These are phyloP conservation scores for Leptoteleia sp. DNA, from an alignment of 1,140 invertebrate genomes.

Conservation along the genomic window DNA sequence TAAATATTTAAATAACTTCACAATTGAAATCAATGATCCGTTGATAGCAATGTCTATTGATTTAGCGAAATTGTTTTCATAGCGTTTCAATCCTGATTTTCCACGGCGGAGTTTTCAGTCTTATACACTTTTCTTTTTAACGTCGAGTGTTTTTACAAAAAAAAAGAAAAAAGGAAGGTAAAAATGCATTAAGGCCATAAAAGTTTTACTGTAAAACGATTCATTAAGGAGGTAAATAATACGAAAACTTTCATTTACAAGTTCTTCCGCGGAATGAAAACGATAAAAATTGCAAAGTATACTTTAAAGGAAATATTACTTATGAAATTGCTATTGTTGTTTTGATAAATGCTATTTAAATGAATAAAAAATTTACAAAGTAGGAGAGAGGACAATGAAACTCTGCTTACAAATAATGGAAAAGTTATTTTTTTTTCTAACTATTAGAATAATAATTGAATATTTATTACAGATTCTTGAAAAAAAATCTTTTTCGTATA, in stretches of 20 bases:
- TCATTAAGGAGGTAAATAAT: slow-evolving; percentile 53
- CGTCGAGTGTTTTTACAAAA: slow-evolving; percentile 18
- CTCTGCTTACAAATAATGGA: too few species aligned
- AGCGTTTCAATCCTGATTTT: slow-evolving; percentile 22
- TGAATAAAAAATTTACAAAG: slow-evolving; percentile 13
- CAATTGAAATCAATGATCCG: too few species aligned
- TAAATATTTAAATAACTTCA: too few species aligned
- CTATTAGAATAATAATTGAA: too few species aligned
- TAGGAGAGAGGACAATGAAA: too few species aligned
- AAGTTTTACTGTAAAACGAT: slow-evolving; percentile 50
- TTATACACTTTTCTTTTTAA: slow-evolving; percentile 26
- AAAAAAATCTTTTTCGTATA: background rate
- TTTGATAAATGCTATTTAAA: slow-evolving; percentile 24
- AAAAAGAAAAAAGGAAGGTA: slow-evolving; percentile 2
- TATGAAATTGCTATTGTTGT: slow-evolving; percentile 26
- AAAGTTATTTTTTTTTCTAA: background rate
- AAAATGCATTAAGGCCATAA: slow-evolving; percentile 42
- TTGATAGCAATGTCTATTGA: background rate
- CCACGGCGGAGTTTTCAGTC: slow-evolving; percentile 16
- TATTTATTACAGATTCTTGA: too few species aligned
- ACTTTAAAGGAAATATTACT: slow-evolving; percentile 22
- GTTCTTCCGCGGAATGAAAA: slow-evolving; percentile 37
- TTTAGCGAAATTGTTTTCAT: slow-evolving; percentile 8
- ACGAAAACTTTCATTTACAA: slow-evolving; percentile 41
- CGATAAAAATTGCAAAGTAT: slow-evolving; percentile 26